Evolutionary conservation across 1,140 invertebrate species (phyloP).

Genomic region (Drosophila asahinai): DNA sequence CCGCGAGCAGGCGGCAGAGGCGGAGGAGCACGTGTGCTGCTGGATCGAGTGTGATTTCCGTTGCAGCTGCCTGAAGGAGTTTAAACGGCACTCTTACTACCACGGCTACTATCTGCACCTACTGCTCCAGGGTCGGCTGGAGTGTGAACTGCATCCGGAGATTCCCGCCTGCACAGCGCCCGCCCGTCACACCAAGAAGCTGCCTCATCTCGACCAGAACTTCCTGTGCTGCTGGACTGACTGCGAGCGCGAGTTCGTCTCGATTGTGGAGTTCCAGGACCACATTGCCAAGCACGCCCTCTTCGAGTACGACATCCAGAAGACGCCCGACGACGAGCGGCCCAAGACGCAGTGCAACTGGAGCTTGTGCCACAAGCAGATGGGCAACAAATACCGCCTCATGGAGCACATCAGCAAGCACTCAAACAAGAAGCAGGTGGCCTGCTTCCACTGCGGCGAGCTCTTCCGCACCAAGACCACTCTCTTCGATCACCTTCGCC

Average conservation of each 20-base stretch:
- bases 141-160: conserved; percentile 86
- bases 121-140: conserved; percentile 89
- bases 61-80: conserved; percentile 86
- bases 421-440: conserved; percentile 93
- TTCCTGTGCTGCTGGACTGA: conserved; percentile 92
- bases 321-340: conserved; percentile 69
- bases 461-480: conserved; percentile 93
- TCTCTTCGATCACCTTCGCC: conserved; percentile 93
- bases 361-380: conserved; percentile 86
- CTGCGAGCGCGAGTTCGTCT: conserved; percentile 88
- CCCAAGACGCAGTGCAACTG: conserved; percentile 86
- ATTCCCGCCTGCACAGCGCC: conserved; percentile 88
- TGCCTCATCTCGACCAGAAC: conserved; percentile 88
- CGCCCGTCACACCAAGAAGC: conserved; percentile 86
- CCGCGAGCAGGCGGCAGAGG: background rate
- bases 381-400: conserved; percentile 89
- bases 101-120: conserved; percentile 92
- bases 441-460: conserved; percentile 94
- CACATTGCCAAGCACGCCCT: conserved; percentile 87
- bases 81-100: conserved; percentile 90
- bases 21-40: conserved; percentile 84
- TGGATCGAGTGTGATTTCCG: conserved; percentile 89
- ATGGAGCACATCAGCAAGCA: conserved; percentile 92
- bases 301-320: conserved; percentile 82
- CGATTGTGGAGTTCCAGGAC: conserved; percentile 86